A percentile compares a stretch with the other conserved stretches of the same genome.
phyloP scores from a whole-genome alignment of 2,888 invertebrate genomes.

The Abrostola triplasia region DNA sequence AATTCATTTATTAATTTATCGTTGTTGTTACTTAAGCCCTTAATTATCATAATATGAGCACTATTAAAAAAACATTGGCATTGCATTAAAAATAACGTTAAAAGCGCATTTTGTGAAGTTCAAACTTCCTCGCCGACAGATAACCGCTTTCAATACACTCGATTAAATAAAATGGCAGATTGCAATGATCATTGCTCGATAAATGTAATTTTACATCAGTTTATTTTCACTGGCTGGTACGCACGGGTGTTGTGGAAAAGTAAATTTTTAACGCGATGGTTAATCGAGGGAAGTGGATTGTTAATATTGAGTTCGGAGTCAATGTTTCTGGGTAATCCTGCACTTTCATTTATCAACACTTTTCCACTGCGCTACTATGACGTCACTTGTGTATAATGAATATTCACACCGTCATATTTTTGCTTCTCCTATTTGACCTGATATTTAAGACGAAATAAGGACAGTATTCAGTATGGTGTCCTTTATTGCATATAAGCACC shows the following conservation, averaged over 20 bases:
- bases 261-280: slow-evolving; percentile 42
- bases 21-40: background rate
- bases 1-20: too few relatives aligned
- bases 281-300: slow-evolving; percentile 40
- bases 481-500: too few relatives aligned
- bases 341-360: slow-evolving; percentile 19
- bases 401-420: background rate
- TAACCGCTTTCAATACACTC: slow-evolving; percentile 59
- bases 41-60: background rate
- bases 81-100: slow-evolving; percentile 12
- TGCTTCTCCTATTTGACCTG: too few relatives aligned
- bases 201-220: slow-evolving; percentile 41
- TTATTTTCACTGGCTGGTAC: slow-evolving; percentile 28
- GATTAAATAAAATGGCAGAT: slow-evolving; percentile 58
- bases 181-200: slow-evolving; percentile 52
- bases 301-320: slow-evolving; percentile 23
- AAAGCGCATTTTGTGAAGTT: slow-evolving; percentile 55
- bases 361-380: slow-evolving; percentile 15
- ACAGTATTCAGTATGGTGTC: too few relatives aligned
- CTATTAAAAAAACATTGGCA: background rate
- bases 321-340: slow-evolving; percentile 27
- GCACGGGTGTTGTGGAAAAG: slow-evolving; percentile 38
- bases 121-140: slow-evolving; percentile 57
- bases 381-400: background rate
- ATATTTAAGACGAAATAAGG: too few relatives aligned